Percentiles rank a stretch among this genome's conserved stretches.
These are phyloP conservation scores for Halocaridina rubra DNA, from an alignment of 2,888 invertebrate genomes.

Conservation along the genomic window DNA sequence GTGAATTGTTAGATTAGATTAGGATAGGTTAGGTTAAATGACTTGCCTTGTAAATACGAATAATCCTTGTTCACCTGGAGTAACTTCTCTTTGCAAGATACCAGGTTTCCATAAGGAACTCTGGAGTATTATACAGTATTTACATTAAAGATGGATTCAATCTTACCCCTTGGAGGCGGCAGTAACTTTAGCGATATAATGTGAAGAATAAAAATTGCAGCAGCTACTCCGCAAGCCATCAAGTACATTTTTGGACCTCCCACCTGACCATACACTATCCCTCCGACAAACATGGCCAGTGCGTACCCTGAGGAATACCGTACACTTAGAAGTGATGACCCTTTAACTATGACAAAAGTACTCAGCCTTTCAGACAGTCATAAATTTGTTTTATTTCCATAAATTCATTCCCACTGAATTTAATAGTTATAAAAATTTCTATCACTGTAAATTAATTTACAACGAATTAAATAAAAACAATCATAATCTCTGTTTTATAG, in stretches of 20 bases:
- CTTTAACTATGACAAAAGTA: no score
- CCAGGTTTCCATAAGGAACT: background rate
- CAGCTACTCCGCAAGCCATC: background rate
- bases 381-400: no score
- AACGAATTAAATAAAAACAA: no score
- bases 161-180: background rate
- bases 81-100: background rate
- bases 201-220: background rate
- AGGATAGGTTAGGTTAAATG: no score
- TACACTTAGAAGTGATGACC: no score
- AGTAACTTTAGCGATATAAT: background rate
- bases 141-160: background rate
- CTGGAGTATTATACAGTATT: background rate
- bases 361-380: no score
- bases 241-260: slow-evolving; percentile 9
- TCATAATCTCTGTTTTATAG: no score
- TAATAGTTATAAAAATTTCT: no score
- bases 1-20: no score
- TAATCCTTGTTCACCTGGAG: background rate
- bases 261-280: background rate
- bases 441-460: no score
- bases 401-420: no score
- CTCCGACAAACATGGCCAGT: background rate
- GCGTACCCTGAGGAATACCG: slow-evolving; percentile 2
- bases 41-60: no score